Conservation (phyloP, 2,113 vertebrate species). For the Taxidea taxus region DNA sequence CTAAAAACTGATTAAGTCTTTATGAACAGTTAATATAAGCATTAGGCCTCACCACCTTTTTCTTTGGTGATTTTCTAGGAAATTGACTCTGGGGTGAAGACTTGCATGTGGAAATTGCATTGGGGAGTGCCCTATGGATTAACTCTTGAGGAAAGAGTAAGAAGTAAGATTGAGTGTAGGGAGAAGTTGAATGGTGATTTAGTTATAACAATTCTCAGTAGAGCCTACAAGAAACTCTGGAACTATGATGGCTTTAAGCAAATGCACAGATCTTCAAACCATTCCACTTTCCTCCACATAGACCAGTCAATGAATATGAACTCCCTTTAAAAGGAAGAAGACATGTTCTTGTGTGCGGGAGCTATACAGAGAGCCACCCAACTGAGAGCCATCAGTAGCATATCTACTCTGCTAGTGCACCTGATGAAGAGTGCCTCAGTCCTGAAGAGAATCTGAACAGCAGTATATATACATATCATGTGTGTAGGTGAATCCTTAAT, state of each 20-base stretch:
- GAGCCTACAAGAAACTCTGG: too few relatives aligned
- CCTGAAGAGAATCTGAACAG: neutral
- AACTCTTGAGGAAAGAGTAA: neutral
- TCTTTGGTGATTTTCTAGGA: neutral
- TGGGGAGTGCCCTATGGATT: neutral
- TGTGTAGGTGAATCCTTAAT: neutral
- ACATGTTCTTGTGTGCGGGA: too few relatives aligned
- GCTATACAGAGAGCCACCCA: fast-evolving
- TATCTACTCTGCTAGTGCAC: neutral
- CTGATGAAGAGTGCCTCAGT: neutral
- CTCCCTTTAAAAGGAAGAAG: neutral
- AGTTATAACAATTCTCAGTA: neutral
- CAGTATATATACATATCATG: neutral
- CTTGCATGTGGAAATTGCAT: fast-evolving
- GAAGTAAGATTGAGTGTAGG: neutral
- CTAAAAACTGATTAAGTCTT: neutral
- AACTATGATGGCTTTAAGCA: neutral
- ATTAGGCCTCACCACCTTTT: neutral
- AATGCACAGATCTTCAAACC: neutral
- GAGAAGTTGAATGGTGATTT: neutral
- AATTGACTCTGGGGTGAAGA: neutral
- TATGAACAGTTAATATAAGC: neutral
- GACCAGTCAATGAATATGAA: neutral
- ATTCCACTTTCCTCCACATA: neutral
- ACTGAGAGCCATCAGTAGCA: too few relatives aligned